Percentiles rank a stretch among this genome's conserved stretches.
Conservation (phyloP, 1,140 invertebrate genomes). For the Acyrthosiphon pisum region DNA sequence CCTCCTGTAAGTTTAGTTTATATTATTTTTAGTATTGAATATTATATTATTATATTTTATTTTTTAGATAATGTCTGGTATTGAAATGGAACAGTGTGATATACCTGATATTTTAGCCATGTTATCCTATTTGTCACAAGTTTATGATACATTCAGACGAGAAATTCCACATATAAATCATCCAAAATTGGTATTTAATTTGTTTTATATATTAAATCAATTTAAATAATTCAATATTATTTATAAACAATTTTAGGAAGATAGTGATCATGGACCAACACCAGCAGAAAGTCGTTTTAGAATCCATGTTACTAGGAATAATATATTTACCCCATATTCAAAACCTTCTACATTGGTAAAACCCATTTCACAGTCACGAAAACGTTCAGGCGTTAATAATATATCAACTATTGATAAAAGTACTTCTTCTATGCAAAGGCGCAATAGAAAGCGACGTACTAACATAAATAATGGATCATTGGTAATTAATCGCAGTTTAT, state of each 20-base stretch:
- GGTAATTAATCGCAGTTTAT: slow-evolving; percentile 22
- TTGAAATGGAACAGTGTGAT: slow-evolving; percentile 77
- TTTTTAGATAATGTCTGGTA: slow-evolving; percentile 75
- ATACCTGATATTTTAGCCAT: slow-evolving; percentile 78
- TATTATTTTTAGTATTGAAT: background rate
- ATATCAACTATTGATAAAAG: slow-evolving; percentile 48
- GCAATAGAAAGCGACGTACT: slow-evolving; percentile 44
- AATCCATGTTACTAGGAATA: slow-evolving; percentile 17
- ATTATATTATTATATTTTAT: slow-evolving; percentile 54
- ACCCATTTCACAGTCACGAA: slow-evolving; percentile 22
- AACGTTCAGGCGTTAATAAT: slow-evolving; percentile 47
- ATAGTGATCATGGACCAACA: slow-evolving; percentile 42
- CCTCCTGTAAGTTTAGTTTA: slow-evolving; percentile 68
- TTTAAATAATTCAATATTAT: background rate
- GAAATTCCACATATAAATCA: slow-evolving; percentile 84
- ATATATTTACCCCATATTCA: slow-evolving; percentile 34
- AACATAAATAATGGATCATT: slow-evolving; percentile 54
- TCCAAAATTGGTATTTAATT: slow-evolving; percentile 70
- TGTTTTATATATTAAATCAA: background rate
- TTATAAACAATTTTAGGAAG: slow-evolving; percentile 30
- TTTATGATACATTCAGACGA: slow-evolving; percentile 82
- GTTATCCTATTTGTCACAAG: slow-evolving; percentile 85
- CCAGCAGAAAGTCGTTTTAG: slow-evolving; percentile 47
- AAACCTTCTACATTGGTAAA: slow-evolving; percentile 26
- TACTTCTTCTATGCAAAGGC: slow-evolving; percentile 40